Conservation (phyloP, 2,888 invertebrate genomes). For the Perizoma affinitatum region DNA sequence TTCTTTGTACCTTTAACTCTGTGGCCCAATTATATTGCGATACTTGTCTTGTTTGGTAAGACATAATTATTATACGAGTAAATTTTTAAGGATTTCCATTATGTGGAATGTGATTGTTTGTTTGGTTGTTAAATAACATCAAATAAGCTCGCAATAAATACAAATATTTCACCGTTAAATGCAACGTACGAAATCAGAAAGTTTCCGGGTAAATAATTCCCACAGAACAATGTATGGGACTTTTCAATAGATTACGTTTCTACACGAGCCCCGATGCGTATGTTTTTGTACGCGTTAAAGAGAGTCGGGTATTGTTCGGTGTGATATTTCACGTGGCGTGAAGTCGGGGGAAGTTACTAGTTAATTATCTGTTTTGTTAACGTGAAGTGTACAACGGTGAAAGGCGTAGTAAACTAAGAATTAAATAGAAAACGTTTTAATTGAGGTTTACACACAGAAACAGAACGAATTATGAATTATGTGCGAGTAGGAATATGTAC, state of each 20-base stretch:
- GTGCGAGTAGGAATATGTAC: no score
- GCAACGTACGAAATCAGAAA: constrained; percentile 50
- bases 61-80: no score
- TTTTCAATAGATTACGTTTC: constrained; percentile 48
- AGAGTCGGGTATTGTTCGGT: constrained; percentile 52
- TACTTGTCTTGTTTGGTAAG: no score
- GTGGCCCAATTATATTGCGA: no score
- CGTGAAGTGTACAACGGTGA: constrained; percentile 12
- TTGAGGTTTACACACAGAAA: no score
- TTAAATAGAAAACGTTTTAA: no score
- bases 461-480: no score
- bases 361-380: constrained; percentile 28
- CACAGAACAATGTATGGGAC: constrained; percentile 61
- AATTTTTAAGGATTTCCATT: no score
- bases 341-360: constrained; percentile 25
- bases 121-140: no score
- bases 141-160: no score
- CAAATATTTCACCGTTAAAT: constrained; percentile 29
- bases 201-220: constrained; percentile 62
- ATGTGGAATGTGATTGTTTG: no score
- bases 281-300: constrained; percentile 45
- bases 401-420: constrained; percentile 3
- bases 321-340: constrained; percentile 33
- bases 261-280: constrained; percentile 39
- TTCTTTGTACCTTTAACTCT: no score